Evolutionary conservation across 2,888 invertebrate genomes (phyloP).

Genomic region (Lapara coniferarum): DNA sequence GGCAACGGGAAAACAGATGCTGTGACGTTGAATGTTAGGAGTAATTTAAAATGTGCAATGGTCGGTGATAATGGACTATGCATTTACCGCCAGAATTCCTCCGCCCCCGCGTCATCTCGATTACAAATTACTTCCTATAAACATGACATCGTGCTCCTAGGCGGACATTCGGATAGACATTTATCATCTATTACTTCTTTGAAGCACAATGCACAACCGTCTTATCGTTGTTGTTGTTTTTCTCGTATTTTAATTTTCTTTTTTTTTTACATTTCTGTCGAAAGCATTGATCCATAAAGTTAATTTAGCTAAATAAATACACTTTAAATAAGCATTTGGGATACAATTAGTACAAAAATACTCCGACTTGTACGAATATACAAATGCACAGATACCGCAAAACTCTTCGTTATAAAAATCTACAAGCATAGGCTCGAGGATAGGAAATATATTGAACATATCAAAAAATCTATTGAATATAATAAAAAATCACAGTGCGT

Average conservation of each 20-base stretch:
- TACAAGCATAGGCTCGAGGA: too few relatives aligned
- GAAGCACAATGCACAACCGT: background rate
- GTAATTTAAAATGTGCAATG: too few relatives aligned
- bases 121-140: background rate
- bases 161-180: background rate
- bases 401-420: background rate
- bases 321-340: background rate
- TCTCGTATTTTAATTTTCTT: background rate
- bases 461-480: too few relatives aligned
- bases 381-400: background rate
- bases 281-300: background rate
- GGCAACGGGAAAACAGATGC: too few relatives aligned
- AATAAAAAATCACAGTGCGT: too few relatives aligned
- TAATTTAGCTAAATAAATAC: background rate
- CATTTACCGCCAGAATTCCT: background rate
- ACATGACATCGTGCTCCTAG: background rate
- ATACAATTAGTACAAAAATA: background rate
- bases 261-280: background rate
- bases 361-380: background rate
- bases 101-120: background rate
- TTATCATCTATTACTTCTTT: slow-evolving; percentile 4
- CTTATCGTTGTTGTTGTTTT: background rate
- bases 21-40: too few relatives aligned
- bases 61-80: background rate
- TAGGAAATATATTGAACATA: too few relatives aligned